Evolutionary conservation across 2,888 invertebrate species (phyloP), one percentile per base, ranked within the genome.

Genomic region (Megastigmus dorsalis): DNA sequence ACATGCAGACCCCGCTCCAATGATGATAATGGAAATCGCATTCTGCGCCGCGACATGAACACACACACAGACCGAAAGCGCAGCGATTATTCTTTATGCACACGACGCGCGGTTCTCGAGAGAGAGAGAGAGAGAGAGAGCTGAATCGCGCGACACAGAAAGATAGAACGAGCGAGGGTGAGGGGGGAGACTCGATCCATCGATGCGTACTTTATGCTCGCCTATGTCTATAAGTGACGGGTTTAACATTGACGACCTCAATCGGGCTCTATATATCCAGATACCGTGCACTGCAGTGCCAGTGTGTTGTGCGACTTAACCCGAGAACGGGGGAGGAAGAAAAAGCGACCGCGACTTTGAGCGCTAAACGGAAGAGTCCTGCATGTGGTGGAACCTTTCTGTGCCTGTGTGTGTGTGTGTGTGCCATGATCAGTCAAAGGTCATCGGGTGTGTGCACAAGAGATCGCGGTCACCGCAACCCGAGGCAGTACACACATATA

Each of bases 21-120:
- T 78, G 87, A 83, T 79, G 82, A 81, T 79, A 80, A 78, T 81
- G 78, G 78, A 79, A 80, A 80, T 79, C 74, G 78, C 77, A 76
- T 77, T 71, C 74, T 20, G 75, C 76, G 72, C 50, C 76, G 75
- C 43, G 74, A 74, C 77, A 76, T 78, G 78, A 15, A 57, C n/a
- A 18, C n/a, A 30, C 23, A 54, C n/a, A 20, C 38, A 18, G n/a
- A n/a, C n/a, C n/a, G n/a, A n/a, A n/a, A n/a, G n/a, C n/a, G n/a
- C n/a, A 7, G 18, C 59, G 57, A 38, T 57, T 66, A 43, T 55
- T 45, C 80, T 80, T 80, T 79, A 78, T 55, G 38, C 54, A 15
- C 26, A 7, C 41, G 43, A 26, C 23, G n/a, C 36, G 1, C 0
- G 10, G 20, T 3, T n/a, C n/a, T 26, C 18, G 20, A 1, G 36